Percentiles rank a stretch among this genome's conserved stretches.
Evolutionary conservation across 2,797 vertebrate species (phyloP).

Genomic region (Molossus alvarezi): DNA sequence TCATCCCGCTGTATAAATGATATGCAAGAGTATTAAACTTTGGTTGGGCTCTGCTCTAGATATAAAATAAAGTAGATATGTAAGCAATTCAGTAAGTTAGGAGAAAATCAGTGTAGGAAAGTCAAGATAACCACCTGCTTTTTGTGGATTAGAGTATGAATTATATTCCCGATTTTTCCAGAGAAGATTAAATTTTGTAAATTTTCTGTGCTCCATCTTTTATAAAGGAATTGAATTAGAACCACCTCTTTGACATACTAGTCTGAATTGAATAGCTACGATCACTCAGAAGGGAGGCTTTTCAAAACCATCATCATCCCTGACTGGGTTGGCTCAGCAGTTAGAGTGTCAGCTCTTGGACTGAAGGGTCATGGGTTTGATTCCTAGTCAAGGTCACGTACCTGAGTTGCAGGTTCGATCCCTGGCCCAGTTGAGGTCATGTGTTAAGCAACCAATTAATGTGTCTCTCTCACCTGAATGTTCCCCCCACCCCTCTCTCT

Average conservation of each 20-base stretch:
- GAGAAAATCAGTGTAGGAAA: constrained; percentile 60
- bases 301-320: not conserved
- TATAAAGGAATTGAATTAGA: constrained; percentile 21
- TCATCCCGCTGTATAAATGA: not conserved
- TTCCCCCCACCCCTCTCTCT: too few relatives aligned
- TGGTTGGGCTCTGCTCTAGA: constrained; percentile 40
- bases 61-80: constrained; percentile 46
- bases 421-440: too few relatives aligned
- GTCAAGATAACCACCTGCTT: constrained; percentile 37
- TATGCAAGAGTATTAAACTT: constrained; percentile 19
- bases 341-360: too few relatives aligned
- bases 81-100: not conserved
- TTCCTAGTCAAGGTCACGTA: too few relatives aligned
- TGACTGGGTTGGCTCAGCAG: too few relatives aligned
- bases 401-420: too few relatives aligned
- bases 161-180: constrained; percentile 56
- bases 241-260: not conserved
- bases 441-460: too few relatives aligned
- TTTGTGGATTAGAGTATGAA: constrained; percentile 35
- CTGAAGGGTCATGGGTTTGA: too few relatives aligned
- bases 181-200: constrained; percentile 55
- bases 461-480: too few relatives aligned
- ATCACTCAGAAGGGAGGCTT: constrained; percentile 27
- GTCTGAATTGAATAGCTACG: not conserved
- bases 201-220: constrained; percentile 18